Evolutionary conservation across 2,888 invertebrate species (phyloP).

Genomic region (Lepidochitona cinerea): DNA sequence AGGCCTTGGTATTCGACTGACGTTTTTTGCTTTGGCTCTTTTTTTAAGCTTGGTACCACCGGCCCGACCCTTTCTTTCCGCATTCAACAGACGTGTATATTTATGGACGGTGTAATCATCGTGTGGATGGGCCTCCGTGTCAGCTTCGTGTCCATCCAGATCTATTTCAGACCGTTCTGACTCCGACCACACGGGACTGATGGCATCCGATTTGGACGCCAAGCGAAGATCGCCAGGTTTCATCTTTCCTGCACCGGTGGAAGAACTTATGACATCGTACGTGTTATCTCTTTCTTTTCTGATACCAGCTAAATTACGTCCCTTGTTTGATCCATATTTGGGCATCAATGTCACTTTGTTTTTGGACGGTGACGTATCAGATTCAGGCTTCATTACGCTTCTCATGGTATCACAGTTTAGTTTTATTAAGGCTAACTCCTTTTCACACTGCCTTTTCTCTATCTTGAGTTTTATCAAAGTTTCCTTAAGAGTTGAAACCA

Average conservation of each 20-base stretch:
- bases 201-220: not conserved
- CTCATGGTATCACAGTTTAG: slow-evolving; percentile 49
- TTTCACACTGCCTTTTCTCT: slow-evolving; percentile 44
- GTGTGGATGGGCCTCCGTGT: slow-evolving; percentile 19
- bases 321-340: not conserved
- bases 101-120: not conserved
- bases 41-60: not conserved
- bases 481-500: slow-evolving; percentile 40
- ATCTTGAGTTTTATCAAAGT: slow-evolving; percentile 32
- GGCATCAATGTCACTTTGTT: not conserved
- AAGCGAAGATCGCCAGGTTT: not conserved
- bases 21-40: not conserved
- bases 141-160: slow-evolving; percentile 31
- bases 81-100: not conserved
- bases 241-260: not conserved
- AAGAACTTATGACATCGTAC: not conserved
- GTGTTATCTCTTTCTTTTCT: not conserved
- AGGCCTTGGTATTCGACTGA: not conserved
- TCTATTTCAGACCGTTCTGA: slow-evolving; percentile 5
- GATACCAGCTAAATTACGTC: no score
- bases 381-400: slow-evolving; percentile 43
- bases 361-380: no score
- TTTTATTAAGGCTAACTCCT: slow-evolving; percentile 41
- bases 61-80: not conserved
- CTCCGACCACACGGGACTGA: slow-evolving; percentile 6